phyloP scores from a whole-genome alignment of 2,888 invertebrate species.

The Tipula lateralis region DNA sequence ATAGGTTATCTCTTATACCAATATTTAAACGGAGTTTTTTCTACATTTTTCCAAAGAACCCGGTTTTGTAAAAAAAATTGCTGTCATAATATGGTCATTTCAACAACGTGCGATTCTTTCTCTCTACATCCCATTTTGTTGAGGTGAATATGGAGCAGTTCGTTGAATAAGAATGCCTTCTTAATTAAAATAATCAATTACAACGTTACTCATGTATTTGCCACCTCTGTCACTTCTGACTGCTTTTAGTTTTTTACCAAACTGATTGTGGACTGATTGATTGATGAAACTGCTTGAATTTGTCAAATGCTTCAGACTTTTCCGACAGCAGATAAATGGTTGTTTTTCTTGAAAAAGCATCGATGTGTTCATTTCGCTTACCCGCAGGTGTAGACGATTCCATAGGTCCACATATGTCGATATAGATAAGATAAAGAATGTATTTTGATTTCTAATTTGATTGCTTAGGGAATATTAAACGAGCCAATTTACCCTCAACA shows the following conservation, averaged over 20 bases:
- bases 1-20: too few relatives aligned
- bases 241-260: constrained; percentile 34
- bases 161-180: constrained; percentile 37
- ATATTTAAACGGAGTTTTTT: too few relatives aligned
- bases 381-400: constrained; percentile 35
- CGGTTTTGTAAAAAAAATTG: too few relatives aligned
- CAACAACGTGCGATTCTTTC: too few relatives aligned
- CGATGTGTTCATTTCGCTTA: constrained; percentile 39
- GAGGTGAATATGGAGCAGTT: constrained; percentile 37
- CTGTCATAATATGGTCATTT: too few relatives aligned
- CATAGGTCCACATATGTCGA: constrained; percentile 42
- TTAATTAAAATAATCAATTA: constrained; percentile 34
- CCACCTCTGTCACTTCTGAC: constrained; percentile 37
- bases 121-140: constrained; percentile 39
- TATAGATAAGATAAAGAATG: constrained; percentile 38
- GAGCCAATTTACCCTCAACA: constrained; percentile 34
- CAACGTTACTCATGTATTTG: constrained; percentile 37
- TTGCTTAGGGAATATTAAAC: constrained; percentile 39
- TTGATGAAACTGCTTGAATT: constrained; percentile 35
- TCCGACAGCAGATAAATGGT: constrained; percentile 36
- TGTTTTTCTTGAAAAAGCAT: constrained; percentile 40
- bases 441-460: constrained; percentile 32
- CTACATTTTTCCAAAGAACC: too few relatives aligned
- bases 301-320: constrained; percentile 37
- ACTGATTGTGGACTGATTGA: constrained; percentile 34